phyloP scores from a whole-genome alignment of 1,140 invertebrate genomes.

The Drosophila mayri region DNA sequence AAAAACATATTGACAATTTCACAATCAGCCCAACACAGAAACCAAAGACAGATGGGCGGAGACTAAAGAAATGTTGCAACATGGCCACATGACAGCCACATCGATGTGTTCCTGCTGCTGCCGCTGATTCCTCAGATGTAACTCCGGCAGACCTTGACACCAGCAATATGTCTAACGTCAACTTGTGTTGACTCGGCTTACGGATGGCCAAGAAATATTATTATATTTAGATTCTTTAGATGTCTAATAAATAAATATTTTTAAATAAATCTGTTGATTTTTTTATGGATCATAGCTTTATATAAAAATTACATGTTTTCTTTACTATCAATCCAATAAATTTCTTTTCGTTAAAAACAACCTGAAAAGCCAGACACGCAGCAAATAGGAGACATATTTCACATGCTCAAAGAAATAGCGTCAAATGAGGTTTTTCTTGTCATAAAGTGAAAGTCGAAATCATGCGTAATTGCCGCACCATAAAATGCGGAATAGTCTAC shows the following conservation, averaged over 20 bases:
- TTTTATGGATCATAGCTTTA: no score
- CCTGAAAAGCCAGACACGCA: constrained; percentile 13
- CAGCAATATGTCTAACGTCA: constrained; percentile 71
- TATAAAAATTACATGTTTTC: no score
- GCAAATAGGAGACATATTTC: constrained; percentile 46
- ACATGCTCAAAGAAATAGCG: constrained; percentile 57
- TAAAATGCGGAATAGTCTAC: constrained; percentile 77
- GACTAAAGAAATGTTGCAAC: constrained; percentile 43
- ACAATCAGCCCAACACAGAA: constrained; percentile 35
- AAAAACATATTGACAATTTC: constrained; percentile 57
- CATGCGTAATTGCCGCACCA: constrained; percentile 70
- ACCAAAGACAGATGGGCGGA: constrained; percentile 38
- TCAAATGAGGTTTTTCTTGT: constrained; percentile 66
- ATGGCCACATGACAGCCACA: constrained; percentile 38
- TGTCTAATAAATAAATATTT: neutral
- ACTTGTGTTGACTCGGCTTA: constrained; percentile 27
- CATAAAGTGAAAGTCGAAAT: constrained; percentile 63
- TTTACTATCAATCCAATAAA: no score
- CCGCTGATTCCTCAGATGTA: constrained; percentile 2
- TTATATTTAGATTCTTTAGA: neutral
- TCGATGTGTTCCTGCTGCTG: constrained; percentile 34
- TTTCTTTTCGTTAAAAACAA: constrained; percentile 1
- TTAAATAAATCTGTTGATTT: neutral
- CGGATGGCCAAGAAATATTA: neutral
- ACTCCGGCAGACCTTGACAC: constrained; percentile 34